Conservation (phyloP, 2,113 vertebrate species). For the Alligator mississippiensis region DNA sequence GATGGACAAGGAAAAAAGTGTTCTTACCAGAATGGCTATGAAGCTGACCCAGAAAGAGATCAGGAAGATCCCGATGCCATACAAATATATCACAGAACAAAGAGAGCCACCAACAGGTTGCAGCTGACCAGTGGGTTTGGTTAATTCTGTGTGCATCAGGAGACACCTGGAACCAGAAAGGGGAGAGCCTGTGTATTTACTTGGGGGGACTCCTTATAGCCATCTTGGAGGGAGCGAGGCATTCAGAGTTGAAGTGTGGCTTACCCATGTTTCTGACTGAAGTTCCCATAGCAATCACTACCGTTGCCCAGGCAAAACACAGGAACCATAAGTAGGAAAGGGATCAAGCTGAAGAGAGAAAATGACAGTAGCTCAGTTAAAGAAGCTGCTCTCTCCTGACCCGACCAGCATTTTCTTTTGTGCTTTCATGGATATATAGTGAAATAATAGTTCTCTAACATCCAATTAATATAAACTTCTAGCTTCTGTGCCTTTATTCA, state of each 20-base stretch:
- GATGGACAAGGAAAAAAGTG: fast-evolving
- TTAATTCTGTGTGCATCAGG: conserved; percentile 82
- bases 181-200: neutral
- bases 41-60: conserved; percentile 84
- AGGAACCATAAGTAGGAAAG: conserved; percentile 86
- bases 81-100: conserved; percentile 80
- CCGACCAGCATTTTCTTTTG: neutral
- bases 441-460: neutral
- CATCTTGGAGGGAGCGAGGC: neutral
- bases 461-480: neutral
- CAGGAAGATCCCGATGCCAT: conserved; percentile 83
- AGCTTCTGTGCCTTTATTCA: neutral
- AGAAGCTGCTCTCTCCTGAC: neutral
- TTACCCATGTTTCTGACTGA: conserved; percentile 87
- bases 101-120: conserved; percentile 21
- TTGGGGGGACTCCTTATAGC: fast-evolving
- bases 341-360: conserved; percentile 79
- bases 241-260: neutral
- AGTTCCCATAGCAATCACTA: conserved; percentile 84
- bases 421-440: neutral
- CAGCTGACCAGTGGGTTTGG: conserved; percentile 31
- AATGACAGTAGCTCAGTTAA: neutral
- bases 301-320: conserved; percentile 84
- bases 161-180: conserved; percentile 80
- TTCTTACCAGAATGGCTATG: conserved; percentile 82